Conservation (phyloP, 2,113 vertebrate genomes). For the Cepphus grylle region DNA sequence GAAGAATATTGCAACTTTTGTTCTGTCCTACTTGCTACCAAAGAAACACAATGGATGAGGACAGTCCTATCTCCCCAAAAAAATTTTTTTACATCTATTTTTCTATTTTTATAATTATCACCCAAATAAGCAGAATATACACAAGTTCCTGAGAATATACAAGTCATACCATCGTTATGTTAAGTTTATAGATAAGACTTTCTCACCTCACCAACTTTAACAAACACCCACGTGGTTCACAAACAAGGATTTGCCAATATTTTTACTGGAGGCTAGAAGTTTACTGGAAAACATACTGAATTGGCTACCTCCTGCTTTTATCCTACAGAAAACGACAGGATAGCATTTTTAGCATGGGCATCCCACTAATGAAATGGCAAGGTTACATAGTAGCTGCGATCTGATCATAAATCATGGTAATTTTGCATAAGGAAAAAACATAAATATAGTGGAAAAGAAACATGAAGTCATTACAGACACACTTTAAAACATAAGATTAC, state of each 20-base stretch:
- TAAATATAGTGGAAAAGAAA: background rate
- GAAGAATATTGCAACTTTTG: background rate
- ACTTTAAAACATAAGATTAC: background rate
- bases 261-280: background rate
- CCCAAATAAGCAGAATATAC: background rate
- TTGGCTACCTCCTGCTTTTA: background rate
- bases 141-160: background rate
- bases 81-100: background rate
- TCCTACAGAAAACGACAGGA: background rate
- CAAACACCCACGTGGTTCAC: background rate
- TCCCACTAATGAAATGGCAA: background rate
- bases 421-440: background rate
- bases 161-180: background rate
- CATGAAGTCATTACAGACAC: background rate
- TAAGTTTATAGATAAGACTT: conserved; percentile 30
- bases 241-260: conserved; percentile 1
- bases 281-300: background rate
- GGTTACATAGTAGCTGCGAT: background rate
- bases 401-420: background rate
- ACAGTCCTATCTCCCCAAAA: background rate
- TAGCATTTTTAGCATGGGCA: background rate
- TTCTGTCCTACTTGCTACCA: background rate
- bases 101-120: background rate
- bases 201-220: conserved; percentile 17
- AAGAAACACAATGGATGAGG: background rate